Evolutionary conservation across 1,140 invertebrate genomes (phyloP), one percentile per base, ranked within the genome.

Genomic region (Drosophila chauvacae): DNA sequence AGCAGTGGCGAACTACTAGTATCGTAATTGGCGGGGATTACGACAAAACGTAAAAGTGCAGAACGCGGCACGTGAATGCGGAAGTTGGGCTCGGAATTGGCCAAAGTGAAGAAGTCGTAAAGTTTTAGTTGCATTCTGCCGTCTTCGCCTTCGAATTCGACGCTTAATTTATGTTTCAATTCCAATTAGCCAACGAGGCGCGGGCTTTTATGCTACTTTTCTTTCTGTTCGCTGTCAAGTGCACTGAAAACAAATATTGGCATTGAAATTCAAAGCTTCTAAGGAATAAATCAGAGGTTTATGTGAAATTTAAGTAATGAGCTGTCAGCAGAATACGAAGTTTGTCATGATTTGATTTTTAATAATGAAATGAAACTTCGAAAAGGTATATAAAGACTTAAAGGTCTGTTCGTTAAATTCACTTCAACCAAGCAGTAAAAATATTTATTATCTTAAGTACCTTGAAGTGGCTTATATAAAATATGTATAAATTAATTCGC

Each of bases 121-220:
- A 86, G 84, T 88, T 87, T 75, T 84, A 81, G 85, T 69, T 90
- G 85, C 85, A 87, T 87, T 88, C 70, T 59, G 64, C 48, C 61
- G 47, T 76, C 63, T 84, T 72, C 69, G 74, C 72, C 57, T 61
- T 60, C 72, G 73, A 78, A 71, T 81, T 66, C 77, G 81, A 85
- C 85, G 78, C 80, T 90, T 90, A 90, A 90, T 90, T 90, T 90
- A 90, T 90, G 85, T 90, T 90, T 90, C 85, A 90, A 90, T 90
- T 90, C 85, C 85, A 90, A 90, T 90, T 90, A 90, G 85, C 86
- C 82, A 73, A 71, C 81, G 78, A 81, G 74, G 78, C 85, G 74
- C 84, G 60, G 63, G 63, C 78, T 76, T 77, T 90, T 81, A 90
- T 90, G 87, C 68, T 80, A 79, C 66, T 39, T 60, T 73, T 69